Percentiles rank a stretch among this genome's conserved stretches.
phyloP scores from a whole-genome alignment of 2,113 vertebrate species.

The Pteropus alecto region DNA sequence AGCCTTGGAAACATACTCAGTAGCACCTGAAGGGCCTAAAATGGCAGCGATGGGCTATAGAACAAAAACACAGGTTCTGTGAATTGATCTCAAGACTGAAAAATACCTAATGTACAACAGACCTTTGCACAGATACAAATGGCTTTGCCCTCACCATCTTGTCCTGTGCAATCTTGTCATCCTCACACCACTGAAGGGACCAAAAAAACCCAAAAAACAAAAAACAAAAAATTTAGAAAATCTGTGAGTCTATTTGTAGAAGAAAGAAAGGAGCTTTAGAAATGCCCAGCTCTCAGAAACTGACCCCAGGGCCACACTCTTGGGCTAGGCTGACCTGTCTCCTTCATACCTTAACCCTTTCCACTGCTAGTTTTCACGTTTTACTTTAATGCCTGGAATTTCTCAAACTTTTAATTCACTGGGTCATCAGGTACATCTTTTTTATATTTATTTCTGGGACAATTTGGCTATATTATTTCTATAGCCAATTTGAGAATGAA shows the following conservation, averaged over 20 bases:
- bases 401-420: not conserved
- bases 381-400: not conserved
- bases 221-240: not conserved
- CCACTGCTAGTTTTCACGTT: not conserved
- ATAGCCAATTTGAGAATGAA: not conserved
- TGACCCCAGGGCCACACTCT: not conserved
- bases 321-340: not conserved
- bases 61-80: not conserved
- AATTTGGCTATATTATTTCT: not conserved
- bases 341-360: fast-evolving
- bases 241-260: not conserved
- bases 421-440: not conserved
- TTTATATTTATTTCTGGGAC: not conserved
- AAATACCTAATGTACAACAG: not conserved
- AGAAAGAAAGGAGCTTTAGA: not conserved
- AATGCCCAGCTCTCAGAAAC: not conserved
- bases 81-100: not conserved
- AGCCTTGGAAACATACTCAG: not conserved
- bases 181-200: not conserved
- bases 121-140: fast-evolving
- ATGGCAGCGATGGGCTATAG: too few relatives aligned
- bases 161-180: not conserved
- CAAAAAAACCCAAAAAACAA: not conserved
- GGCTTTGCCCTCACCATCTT: not conserved
- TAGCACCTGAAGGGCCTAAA: not conserved